phyloP scores from a whole-genome alignment of 2,113 vertebrate species.

The Chrysemys picta region DNA sequence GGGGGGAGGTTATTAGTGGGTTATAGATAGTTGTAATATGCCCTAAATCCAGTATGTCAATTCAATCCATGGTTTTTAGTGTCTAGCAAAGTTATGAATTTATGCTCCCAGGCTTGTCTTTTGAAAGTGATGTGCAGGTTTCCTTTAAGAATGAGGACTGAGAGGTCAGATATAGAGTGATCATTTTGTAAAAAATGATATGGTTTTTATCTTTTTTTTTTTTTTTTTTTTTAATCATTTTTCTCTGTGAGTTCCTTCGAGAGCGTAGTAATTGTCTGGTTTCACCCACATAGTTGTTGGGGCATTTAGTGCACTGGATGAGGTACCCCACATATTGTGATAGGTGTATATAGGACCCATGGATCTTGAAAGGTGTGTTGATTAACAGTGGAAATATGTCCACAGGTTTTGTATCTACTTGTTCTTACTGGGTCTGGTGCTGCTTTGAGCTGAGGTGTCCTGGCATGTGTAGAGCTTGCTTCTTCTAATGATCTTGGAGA shows the following conservation, averaged over 20 bases:
- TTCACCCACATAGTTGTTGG: neutral
- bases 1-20: too few species aligned
- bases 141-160: too few species aligned
- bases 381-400: neutral
- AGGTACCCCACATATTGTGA: neutral
- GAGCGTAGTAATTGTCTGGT: neutral
- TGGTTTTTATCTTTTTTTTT: too few species aligned
- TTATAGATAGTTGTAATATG: too few species aligned
- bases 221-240: too few species aligned
- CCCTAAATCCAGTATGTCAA: too few species aligned
- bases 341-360: neutral
- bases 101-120: too few species aligned
- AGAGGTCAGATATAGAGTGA: too few species aligned
- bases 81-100: too few species aligned
- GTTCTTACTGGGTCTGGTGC: neutral
- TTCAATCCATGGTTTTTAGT: too few species aligned
- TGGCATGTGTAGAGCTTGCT: neutral
- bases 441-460: neutral
- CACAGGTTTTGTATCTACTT: neutral
- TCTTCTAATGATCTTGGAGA: neutral
- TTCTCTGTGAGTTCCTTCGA: neutral
- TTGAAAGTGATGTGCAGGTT: too few species aligned
- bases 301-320: neutral
- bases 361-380: neutral
- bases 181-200: too few species aligned